These are phyloP conservation scores for Toxonevra muliebris DNA, from an alignment of 2,888 invertebrate species.

Conservation along the genomic window DNA sequence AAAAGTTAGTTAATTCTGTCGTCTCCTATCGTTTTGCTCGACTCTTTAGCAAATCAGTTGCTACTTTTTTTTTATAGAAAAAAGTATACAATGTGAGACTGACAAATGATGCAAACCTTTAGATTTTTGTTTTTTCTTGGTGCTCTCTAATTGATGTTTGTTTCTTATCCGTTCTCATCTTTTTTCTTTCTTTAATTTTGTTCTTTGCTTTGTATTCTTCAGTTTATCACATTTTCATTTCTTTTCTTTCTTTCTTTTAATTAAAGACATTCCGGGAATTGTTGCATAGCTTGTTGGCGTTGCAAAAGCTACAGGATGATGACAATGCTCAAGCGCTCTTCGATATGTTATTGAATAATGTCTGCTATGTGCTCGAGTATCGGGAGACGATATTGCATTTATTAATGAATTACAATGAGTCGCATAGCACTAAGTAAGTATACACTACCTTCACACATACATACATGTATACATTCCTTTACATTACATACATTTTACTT, in stretches of 20 bases:
- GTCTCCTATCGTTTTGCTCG: not conserved
- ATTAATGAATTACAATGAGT: constrained; percentile 83
- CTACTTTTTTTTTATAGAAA: not conserved
- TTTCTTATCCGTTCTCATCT: constrained; percentile 10
- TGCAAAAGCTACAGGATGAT: constrained; percentile 83
- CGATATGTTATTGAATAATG: constrained; percentile 87
- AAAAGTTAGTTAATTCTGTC: not conserved
- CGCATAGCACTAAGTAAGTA: constrained; percentile 83
- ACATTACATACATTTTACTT: not conserved
- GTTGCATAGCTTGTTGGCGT: constrained; percentile 80
- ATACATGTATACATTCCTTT: not conserved
- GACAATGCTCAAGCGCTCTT: constrained; percentile 79
- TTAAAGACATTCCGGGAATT: constrained; percentile 81
- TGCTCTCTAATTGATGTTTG: not conserved
- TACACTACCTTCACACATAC: no score
- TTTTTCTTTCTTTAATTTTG: constrained; percentile 2
- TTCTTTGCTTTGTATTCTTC: constrained; percentile 22
- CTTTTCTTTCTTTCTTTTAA: constrained; percentile 36
- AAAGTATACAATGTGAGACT: no score
- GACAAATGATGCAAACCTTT: no score
- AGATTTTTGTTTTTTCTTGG: no score
- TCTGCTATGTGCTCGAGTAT: constrained; percentile 94
- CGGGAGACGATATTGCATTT: constrained; percentile 87
- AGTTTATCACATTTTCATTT: constrained; percentile 10
- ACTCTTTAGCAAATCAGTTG: constrained; percentile 13